These are phyloP conservation scores for Bombus soroeensis DNA, from an alignment of 1,140 invertebrate genomes.

Conservation along the genomic window DNA sequence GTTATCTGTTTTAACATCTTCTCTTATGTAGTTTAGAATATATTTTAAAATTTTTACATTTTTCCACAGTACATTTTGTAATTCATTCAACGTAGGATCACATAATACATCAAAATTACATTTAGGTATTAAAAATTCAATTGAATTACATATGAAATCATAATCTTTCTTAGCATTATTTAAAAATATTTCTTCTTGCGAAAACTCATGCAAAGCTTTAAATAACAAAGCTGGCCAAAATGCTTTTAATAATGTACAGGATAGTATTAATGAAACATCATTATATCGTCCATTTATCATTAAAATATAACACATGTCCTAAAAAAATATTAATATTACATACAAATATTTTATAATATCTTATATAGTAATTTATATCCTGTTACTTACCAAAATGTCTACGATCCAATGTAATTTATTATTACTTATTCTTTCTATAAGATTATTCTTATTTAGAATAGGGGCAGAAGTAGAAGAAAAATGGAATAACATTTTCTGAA, in stretches of 20 bases:
- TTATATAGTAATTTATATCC: conserved; percentile 1
- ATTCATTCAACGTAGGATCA: conserved; percentile 60
- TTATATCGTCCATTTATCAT: conserved; percentile 62
- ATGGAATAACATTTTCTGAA: conserved; percentile 69
- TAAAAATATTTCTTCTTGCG: conserved; percentile 23
- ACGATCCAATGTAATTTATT: conserved; percentile 71
- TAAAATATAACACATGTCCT: conserved; percentile 72
- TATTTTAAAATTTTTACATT: conserved; percentile 69
- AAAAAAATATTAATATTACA: conserved; percentile 50
- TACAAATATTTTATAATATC: conserved; percentile 26
- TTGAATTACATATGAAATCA: conserved; percentile 54
- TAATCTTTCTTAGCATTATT: conserved; percentile 54
- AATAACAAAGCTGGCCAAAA: conserved; percentile 73
- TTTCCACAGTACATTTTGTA: conserved; percentile 58
- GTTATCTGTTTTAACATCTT: background rate
- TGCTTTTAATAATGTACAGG: conserved; percentile 58
- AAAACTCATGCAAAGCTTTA: conserved; percentile 56
- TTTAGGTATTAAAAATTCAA: conserved; percentile 71
- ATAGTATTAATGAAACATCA: conserved; percentile 66
- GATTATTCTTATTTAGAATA: conserved; percentile 65
- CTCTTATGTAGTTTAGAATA: conserved; percentile 64
- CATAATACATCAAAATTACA: conserved; percentile 53
- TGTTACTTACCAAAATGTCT: conserved; percentile 73
- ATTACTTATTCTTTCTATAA: conserved; percentile 68
- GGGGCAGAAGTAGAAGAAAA: conserved; percentile 36